Base-by-base conservation (phyloP, 2,797 vertebrate species). In the Myotis planiceps region DNA sequence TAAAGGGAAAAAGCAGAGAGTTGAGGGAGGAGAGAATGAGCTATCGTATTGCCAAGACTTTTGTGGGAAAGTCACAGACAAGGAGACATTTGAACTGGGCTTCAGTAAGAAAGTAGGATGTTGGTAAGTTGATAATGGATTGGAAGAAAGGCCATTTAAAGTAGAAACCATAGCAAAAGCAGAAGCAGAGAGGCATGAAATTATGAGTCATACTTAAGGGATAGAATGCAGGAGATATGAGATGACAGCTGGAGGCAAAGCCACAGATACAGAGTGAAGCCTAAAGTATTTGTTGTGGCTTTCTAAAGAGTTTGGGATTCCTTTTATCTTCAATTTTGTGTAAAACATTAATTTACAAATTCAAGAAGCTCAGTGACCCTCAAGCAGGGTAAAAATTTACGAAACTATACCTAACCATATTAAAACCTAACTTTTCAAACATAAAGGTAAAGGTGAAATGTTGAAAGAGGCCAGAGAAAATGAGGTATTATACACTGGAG, bases 401-500 rank as follows among this genome's bases (percentile, higher is more conserved):
- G 68, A 71, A 78, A n/a, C 6, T 8, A 21, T 32, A n/a, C 3
- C 2, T n/a, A 7, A 47, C 6, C 18, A 18, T 0, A 16, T 19
- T 21, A 9, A 29, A 72, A 55, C 12, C 60, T 75, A 42, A n/a
- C 27, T 83, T 91, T 51, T 65, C 21, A 66, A 51, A 39, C 5
- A 5, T 14, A 25, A 58, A 55, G 23, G 21, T 3, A 25, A 71
- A 45, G 45, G 10, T 9, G 6, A 78, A 29, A 19, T 19, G 9
- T 10, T 34, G 29, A 68, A 63, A 55, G 6, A 3, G 29, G 6
- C 10, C 15, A 8, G 34, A 75, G 39, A 14, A 47, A 45, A 34
- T 2, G 29, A 53, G 4, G 9, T 0, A 0, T 16, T 21, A 5
- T 0, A 19, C 1, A 0, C 5, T 1, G 14, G 13, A 23, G n/a